phyloP scores from a whole-genome alignment of 2,888 invertebrate genomes.

The Eristalis arbustorum region DNA sequence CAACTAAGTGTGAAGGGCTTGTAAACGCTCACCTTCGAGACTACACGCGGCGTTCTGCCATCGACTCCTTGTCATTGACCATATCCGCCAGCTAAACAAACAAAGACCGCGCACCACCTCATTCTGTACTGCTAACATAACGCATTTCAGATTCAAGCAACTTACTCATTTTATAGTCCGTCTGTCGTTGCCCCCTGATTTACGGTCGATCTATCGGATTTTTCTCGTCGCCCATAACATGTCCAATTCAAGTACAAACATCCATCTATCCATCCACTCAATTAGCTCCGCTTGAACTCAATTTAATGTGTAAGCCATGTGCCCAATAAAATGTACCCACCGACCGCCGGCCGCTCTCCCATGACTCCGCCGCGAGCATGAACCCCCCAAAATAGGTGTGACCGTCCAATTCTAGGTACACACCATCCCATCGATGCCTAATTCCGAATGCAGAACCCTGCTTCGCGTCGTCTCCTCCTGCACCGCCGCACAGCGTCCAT shows the following conservation, averaged over 20 bases:
- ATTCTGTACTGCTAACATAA: not conserved
- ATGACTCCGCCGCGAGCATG: constrained; percentile 18
- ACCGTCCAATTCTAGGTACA: constrained; percentile 43
- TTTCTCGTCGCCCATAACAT: not conserved
- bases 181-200: not conserved
- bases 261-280: not conserved
- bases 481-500: not conserved
- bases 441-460: constrained; percentile 43
- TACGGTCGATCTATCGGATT: not conserved
- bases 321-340: constrained; percentile 35
- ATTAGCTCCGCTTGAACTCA: not conserved
- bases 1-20: not conserved
- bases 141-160: not conserved
- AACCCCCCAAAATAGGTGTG: constrained; percentile 58
- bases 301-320: constrained; percentile 32
- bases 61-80: not conserved
- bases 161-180: not conserved
- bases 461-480: not conserved
- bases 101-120: not conserved
- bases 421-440: constrained; percentile 30
- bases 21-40: not conserved
- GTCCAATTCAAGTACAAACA: not conserved
- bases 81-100: not conserved
- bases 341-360: constrained; percentile 9
- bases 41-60: not conserved